These are phyloP conservation scores for Anoplius nigerrimus DNA, from an alignment of 2,888 invertebrate genomes.

Conservation along the genomic window DNA sequence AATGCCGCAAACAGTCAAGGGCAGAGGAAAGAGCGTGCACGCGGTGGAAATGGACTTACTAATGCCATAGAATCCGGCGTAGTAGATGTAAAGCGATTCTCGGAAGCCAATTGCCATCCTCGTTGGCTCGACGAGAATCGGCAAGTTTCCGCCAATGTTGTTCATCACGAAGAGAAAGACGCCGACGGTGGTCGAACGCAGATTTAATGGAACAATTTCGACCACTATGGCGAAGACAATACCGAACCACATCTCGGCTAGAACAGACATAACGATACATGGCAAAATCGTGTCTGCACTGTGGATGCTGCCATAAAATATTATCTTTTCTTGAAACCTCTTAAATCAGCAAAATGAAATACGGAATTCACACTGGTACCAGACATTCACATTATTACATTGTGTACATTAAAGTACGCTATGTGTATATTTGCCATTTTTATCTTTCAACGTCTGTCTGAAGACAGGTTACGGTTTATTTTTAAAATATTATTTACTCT, in stretches of 20 bases:
- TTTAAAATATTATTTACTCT: too few relatives aligned
- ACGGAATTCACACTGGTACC: too few relatives aligned
- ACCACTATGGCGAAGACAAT: constrained; percentile 93
- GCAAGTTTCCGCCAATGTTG: constrained; percentile 92
- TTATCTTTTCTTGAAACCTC: too few relatives aligned
- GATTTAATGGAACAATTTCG: constrained; percentile 88
- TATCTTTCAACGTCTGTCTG: too few relatives aligned
- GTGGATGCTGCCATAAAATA: too few relatives aligned
- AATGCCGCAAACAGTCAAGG: too few relatives aligned
- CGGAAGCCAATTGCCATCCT: constrained; percentile 88
- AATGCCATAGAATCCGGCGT: constrained; percentile 90
- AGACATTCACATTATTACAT: too few relatives aligned
- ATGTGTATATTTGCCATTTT: too few relatives aligned
- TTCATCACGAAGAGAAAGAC: constrained; percentile 94
- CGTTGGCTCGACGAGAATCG: constrained; percentile 90
- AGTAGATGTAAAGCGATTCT: constrained; percentile 90
- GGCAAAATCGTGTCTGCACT: too few relatives aligned
- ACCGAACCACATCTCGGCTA: constrained; percentile 97
- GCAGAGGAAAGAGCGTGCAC: not conserved
- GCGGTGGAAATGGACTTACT: constrained; percentile 83
- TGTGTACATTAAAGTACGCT: too few relatives aligned
- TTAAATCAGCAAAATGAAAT: too few relatives aligned
- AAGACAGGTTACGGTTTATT: too few relatives aligned
- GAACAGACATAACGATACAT: constrained; percentile 49
- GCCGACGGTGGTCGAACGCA: constrained; percentile 90